Evolutionary conservation across 2,888 invertebrate genomes (phyloP).

Genomic region (Dichetophora obliterata): DNA sequence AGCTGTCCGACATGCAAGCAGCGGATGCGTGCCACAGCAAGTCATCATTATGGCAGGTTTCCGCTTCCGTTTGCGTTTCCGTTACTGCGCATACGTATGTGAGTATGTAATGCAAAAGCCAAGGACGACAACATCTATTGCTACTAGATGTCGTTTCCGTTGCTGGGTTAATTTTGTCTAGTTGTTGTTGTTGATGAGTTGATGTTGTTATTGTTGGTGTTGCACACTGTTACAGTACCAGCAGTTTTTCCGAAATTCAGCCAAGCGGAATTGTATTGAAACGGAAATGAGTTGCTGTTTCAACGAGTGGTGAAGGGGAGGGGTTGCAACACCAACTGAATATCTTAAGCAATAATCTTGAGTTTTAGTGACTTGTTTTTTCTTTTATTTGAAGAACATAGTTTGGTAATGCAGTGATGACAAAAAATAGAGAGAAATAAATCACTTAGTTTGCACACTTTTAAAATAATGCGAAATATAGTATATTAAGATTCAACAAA

Average conservation of each 20-base stretch:
- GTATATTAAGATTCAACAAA: too few species aligned
- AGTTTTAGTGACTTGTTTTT: too few species aligned
- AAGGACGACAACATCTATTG: slow-evolving; percentile 10
- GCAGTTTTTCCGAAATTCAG: slow-evolving; percentile 17
- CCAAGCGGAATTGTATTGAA: slow-evolving; percentile 23
- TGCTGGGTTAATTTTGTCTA: slow-evolving; percentile 6
- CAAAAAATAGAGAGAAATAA: too few species aligned
- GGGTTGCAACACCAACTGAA: not conserved
- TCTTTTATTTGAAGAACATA: too few species aligned
- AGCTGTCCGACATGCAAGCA: slow-evolving; percentile 16
- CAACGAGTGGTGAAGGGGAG: not conserved
- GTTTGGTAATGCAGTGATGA: too few species aligned
- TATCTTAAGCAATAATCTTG: too few species aligned
- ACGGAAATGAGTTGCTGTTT: slow-evolving; percentile 22
- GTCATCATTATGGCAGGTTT: slow-evolving; percentile 51
- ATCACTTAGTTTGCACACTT: too few species aligned
- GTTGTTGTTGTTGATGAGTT: not conserved
- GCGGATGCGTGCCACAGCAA: slow-evolving; percentile 44
- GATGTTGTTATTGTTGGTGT: not conserved
- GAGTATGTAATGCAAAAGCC: not conserved
- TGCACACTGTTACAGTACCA: not conserved
- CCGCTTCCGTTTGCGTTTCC: slow-evolving; percentile 51
- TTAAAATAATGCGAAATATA: too few species aligned
- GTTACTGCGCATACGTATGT: slow-evolving; percentile 22
- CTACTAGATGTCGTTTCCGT: slow-evolving; percentile 24